Percentiles rank a stretch among this genome's conserved stretches.
These are phyloP conservation scores for Myrmophylax atrothorax DNA, from an alignment of 2,113 vertebrate species.

Conservation along the genomic window DNA sequence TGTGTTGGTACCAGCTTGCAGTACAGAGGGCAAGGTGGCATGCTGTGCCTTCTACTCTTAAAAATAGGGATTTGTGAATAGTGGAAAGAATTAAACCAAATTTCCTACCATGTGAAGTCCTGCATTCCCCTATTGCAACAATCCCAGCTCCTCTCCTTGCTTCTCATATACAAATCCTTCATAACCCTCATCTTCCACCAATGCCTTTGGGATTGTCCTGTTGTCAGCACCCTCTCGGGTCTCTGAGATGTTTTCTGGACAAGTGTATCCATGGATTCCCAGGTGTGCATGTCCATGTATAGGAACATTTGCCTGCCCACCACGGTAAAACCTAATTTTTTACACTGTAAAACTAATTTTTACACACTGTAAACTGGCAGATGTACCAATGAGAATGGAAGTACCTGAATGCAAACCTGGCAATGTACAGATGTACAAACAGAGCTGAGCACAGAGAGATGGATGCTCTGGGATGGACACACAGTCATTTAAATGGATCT, in stretches of 20 bases:
- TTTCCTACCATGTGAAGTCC: background rate
- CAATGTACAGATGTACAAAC: background rate
- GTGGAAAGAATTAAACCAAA: background rate
- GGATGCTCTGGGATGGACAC: background rate
- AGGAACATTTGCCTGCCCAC: background rate
- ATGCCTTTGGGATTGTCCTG: background rate
- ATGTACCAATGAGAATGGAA: background rate
- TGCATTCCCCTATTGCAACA: background rate
- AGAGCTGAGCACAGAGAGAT: background rate
- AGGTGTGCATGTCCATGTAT: background rate
- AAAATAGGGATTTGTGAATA: background rate
- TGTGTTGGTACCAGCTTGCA: background rate
- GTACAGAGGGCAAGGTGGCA: background rate
- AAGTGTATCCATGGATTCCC: background rate
- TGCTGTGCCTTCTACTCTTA: background rate
- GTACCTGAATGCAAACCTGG: background rate
- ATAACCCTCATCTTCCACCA: background rate
- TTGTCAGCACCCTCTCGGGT: background rate
- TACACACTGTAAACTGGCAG: background rate
- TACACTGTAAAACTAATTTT: too few relatives aligned
- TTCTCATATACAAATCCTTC: background rate
- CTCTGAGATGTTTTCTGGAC: background rate
- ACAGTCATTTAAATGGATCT: background rate
- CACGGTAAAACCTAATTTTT: background rate
- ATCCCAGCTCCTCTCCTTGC: background rate